Evolutionary conservation across 2,797 vertebrate genomes (phyloP), one percentile per base, ranked within the genome.

Genomic region (Naso thynnoides): DNA sequence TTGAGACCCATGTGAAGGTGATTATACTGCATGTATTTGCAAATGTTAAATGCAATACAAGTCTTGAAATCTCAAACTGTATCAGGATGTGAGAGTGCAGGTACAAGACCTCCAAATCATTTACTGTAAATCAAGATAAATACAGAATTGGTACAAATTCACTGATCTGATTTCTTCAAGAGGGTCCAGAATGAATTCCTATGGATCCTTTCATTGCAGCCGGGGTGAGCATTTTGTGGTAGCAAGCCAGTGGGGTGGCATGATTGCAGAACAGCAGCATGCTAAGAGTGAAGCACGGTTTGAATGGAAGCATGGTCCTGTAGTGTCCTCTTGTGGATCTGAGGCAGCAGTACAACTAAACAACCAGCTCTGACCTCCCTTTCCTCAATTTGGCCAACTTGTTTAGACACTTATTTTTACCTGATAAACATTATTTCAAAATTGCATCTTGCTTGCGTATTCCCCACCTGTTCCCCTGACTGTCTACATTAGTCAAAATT

Each of bases 291-390:
- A 59, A 53, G 64, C 45, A 21, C 6, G 38, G 58, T 47, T 11
- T 55, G 49, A 59, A 29, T 47, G 16, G 21, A 65, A 36, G 19
- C 55, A 53, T n/a, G 29, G 63, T 55, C 24, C 76, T 80, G 62
- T 29, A 73, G 63, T 79, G 90, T n/a, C 87, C 90, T 89, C 92
- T 87, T 64, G 89, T 91, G 92, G 89, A 72, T 31, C 0, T 18
- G 13, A 66, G 23, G 24, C 27, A 63, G 64, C 45, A 85, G 48
- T 81, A 41, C 88, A 85, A 9, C 68, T 65, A 0, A 54, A 49
- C 24, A 38, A 50, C 14, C 26, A 8, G n/a, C 7, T 44, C 21
- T 31, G 36, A 6, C 11, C 33, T 14, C n/a, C 5, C 14, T 65
- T 27, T 57, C 39, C 24, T 29, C 39, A 60, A 8, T 41, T 16